Conservation (phyloP, 2,113 vertebrate species). For the Chionodraco myersi region DNA sequence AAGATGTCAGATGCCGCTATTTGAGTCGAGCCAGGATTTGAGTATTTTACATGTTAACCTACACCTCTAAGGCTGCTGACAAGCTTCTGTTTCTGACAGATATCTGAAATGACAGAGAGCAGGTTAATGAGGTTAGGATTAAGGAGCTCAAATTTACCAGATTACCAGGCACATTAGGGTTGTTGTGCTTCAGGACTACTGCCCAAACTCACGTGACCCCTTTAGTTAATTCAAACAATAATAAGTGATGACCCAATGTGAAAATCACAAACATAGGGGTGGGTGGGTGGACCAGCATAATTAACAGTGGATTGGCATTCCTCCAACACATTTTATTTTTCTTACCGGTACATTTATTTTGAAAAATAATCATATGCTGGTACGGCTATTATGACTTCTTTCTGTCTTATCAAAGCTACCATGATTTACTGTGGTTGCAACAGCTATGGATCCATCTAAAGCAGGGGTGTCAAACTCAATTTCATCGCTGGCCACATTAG, state of each 20-base stretch:
- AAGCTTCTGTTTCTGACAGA: constrained; percentile 5
- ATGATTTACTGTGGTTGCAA: too few relatives aligned
- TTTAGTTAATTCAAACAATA: not conserved
- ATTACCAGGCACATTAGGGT: not conserved
- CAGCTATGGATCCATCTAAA: too few relatives aligned
- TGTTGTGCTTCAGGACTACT: not conserved
- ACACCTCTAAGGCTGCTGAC: not conserved
- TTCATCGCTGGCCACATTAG: too few relatives aligned
- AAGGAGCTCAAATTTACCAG: constrained; percentile 12
- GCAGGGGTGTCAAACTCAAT: too few relatives aligned
- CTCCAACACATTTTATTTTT: not conserved
- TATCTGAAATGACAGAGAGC: constrained; percentile 22
- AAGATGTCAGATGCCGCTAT: too few relatives aligned
- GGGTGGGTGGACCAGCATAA: too few relatives aligned
- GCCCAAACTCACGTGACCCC: not conserved
- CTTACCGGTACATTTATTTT: not conserved
- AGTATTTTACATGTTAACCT: too few relatives aligned
- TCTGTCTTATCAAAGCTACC: not conserved
- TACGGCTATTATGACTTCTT: too few relatives aligned
- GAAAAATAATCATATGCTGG: too few relatives aligned
- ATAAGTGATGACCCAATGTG: not conserved
- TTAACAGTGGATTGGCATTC: too few relatives aligned
- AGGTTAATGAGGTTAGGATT: constrained; percentile 34
- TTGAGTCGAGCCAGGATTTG: too few relatives aligned
- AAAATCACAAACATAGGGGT: not conserved